These are phyloP conservation scores for Zaprionus vittiger DNA, from an alignment of 1,140 invertebrate genomes.

Conservation along the genomic window DNA sequence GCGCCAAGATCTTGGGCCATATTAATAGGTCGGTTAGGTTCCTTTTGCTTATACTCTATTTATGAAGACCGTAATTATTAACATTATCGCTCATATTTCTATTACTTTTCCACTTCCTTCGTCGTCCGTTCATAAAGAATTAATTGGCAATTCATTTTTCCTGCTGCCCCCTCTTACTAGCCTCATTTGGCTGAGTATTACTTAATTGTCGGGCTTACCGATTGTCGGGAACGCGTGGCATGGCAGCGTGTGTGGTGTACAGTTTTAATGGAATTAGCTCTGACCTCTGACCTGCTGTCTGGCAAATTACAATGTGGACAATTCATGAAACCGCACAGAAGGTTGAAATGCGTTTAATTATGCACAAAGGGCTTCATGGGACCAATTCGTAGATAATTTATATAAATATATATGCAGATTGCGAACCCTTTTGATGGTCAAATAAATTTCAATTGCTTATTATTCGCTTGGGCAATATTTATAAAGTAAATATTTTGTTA, in stretches of 20 bases:
- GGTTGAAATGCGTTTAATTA: conserved; percentile 64
- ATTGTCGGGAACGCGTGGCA: conserved; percentile 13
- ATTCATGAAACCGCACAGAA: conserved; percentile 36
- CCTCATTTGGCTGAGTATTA: conserved; percentile 12
- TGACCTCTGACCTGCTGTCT: conserved; percentile 69
- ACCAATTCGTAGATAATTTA: conserved; percentile 42
- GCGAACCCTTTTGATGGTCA: background rate
- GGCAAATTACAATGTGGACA: conserved; percentile 61
- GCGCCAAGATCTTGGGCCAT: background rate
- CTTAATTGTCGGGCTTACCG: conserved; percentile 29
- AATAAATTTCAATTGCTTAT: conserved; percentile 16
- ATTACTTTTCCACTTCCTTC: conserved; percentile 2
- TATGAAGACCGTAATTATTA: background rate
- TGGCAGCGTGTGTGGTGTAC: conserved; percentile 18
- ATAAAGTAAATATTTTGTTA: background rate
- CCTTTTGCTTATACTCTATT: background rate
- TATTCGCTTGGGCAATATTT: background rate
- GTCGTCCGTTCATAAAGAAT: conserved; percentile 60
- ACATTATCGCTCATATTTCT: conserved; percentile 1
- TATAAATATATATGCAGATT: conserved; percentile 26
- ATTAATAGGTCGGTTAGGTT: background rate
- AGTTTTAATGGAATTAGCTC: conserved; percentile 55
- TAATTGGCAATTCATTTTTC: conserved; percentile 72
- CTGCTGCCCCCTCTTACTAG: background rate
- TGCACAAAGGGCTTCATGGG: conserved; percentile 63